These are phyloP conservation scores for Tetragonisca angustula DNA, from an alignment of 2,888 invertebrate genomes.

Conservation along the genomic window DNA sequence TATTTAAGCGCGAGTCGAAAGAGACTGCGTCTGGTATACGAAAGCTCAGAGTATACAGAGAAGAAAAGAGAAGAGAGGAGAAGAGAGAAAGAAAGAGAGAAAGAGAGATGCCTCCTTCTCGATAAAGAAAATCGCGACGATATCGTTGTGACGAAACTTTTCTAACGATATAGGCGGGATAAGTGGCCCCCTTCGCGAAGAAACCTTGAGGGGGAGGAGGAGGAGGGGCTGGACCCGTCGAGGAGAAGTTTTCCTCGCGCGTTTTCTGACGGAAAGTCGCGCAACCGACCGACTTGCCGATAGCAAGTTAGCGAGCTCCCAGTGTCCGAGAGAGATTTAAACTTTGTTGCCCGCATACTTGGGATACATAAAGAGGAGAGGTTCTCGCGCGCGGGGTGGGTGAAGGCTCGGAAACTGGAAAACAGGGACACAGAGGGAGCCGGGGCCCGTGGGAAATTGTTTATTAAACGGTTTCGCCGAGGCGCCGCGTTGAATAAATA, in stretches of 20 bases:
- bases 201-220: constrained; percentile 24
- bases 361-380: constrained; percentile 65
- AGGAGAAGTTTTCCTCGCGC: constrained; percentile 69
- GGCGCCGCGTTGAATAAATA: not conserved
- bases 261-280: constrained; percentile 73
- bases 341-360: constrained; percentile 67
- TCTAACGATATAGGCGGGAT: constrained; percentile 67
- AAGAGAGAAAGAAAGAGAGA: not conserved
- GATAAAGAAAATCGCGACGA: constrained; percentile 71
- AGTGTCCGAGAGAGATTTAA: constrained; percentile 74
- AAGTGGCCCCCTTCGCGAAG: constrained; percentile 41
- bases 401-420: not conserved
- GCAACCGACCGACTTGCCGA: constrained; percentile 68
- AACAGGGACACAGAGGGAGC: too few relatives aligned
- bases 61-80: not conserved
- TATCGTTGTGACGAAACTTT: constrained; percentile 61
- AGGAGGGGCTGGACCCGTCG: constrained; percentile 37
- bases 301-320: constrained; percentile 74
- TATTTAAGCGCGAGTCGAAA: constrained; percentile 68
- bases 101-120: constrained; percentile 32
- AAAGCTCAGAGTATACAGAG: constrained; percentile 1
- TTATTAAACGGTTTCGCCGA: constrained; percentile 40
- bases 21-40: constrained; percentile 14
- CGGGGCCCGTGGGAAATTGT: constrained; percentile 22
- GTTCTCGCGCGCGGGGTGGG: constrained; percentile 64